These are phyloP conservation scores for Periparus ater DNA, from an alignment of 2,797 vertebrate species.

Conservation along the genomic window DNA sequence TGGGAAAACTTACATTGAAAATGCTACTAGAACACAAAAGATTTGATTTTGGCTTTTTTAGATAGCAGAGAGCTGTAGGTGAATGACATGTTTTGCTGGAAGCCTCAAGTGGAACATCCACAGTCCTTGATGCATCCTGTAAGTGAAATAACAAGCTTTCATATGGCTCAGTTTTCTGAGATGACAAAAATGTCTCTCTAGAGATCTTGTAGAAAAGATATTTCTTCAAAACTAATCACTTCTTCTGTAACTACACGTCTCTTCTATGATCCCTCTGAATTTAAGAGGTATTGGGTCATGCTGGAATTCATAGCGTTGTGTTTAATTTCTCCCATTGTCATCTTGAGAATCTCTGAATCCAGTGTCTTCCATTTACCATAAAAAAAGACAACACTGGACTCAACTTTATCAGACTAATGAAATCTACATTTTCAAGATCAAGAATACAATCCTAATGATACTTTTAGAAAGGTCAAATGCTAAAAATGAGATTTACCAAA, in stretches of 20 bases:
- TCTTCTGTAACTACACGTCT: neutral
- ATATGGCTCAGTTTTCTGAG: neutral
- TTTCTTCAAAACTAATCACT: neutral
- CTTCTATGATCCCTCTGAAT: neutral
- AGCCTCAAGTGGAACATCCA: neutral
- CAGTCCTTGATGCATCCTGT: rapidly evolving
- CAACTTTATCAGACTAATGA: neutral
- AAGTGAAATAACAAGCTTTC: neutral
- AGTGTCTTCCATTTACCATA: neutral
- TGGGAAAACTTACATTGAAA: neutral
- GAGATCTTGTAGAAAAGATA: neutral
- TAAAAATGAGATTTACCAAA: neutral
- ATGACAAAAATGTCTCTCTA: neutral
- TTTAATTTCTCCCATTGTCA: neutral
- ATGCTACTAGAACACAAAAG: neutral
- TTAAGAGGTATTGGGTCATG: neutral
- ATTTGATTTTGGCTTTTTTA: neutral
- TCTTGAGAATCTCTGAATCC: neutral
- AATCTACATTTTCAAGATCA: neutral
- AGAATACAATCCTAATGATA: neutral
- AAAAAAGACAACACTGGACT: neutral
- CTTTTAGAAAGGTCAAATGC: neutral
- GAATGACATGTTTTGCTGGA: neutral
- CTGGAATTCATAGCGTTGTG: neutral
- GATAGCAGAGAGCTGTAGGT: neutral